A percentile compares a stretch with the other conserved stretches of the same genome.
Conservation (phyloP, 2,888 invertebrate genomes). For the Ptychoptera contaminata region DNA sequence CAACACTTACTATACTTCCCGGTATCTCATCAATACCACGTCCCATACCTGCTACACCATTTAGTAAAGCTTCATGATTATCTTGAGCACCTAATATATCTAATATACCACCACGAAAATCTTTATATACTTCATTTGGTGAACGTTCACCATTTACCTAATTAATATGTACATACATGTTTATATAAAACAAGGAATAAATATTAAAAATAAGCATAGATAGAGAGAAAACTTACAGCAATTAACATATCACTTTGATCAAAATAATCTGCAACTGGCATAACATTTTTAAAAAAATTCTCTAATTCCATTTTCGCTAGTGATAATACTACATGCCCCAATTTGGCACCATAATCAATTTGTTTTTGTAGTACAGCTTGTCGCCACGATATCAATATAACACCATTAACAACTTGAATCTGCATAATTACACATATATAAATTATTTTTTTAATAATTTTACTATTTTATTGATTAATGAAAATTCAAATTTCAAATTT, state of each 20-base stretch:
- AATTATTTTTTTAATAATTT: too few relatives aligned
- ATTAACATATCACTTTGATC: conserved; percentile 69
- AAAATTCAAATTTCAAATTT: too few relatives aligned
- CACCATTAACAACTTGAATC: conserved; percentile 80
- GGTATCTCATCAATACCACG: conserved; percentile 40
- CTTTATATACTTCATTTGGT: conserved; percentile 72
- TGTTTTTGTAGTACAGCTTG: conserved; percentile 73
- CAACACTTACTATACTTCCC: conserved; percentile 44
- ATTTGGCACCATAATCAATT: conserved; percentile 78
- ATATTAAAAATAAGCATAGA: neutral
- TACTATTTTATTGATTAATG: too few relatives aligned
- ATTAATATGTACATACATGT: conserved; percentile 8
- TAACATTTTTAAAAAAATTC: conserved; percentile 78
- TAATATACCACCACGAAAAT: conserved; percentile 64
- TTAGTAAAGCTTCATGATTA: conserved; percentile 42
- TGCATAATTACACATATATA: conserved; percentile 27
- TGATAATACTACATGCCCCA: conserved; percentile 65
- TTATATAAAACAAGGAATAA: too few relatives aligned
- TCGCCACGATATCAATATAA: conserved; percentile 73
- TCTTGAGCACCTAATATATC: conserved; percentile 57
- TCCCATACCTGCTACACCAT: conserved; percentile 44
- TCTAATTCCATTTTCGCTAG: conserved; percentile 75
- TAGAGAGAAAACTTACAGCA: conserved; percentile 36
- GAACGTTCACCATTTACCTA: conserved; percentile 80
- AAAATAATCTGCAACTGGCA: conserved; percentile 82